Evolutionary conservation across 2,797 vertebrate species (phyloP), one percentile per base, ranked within the genome.

Genomic region (Pampus argenteus): DNA sequence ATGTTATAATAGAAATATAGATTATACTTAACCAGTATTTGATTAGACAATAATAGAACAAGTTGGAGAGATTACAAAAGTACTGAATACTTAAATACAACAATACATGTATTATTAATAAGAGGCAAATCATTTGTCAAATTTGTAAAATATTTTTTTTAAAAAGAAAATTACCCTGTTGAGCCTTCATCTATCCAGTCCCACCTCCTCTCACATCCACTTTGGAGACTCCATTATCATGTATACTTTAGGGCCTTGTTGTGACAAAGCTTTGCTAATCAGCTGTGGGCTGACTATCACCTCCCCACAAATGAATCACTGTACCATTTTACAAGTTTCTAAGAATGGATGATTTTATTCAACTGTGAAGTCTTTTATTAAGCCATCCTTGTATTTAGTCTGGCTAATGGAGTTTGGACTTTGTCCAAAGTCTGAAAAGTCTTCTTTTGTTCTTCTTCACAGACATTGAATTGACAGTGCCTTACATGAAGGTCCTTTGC

Each of bases 231-330:
- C 60, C 67, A 78, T 87, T 82, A 87, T 73, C 58, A 77, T 78
- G 79, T 49, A 49, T 71, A 54, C 70, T 76, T 82, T 55, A 45
- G 58, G 58, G 71, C 60, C 71, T 82, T 87, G 83, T 88, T 82
- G 71, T 86, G 76, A 86, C 71, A 81, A 84, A 88, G 74, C 82
- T 77, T 74, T 61, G 60, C 61, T 85, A 87, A 86, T 88, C 82
- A 78, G 71, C 66, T 74, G 79, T 82, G 79, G 85, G 78, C 66
- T 72, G 71, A 84, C 79, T 72, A 69, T 78, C 81, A 77, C 62
- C 70, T 83, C 62, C 67, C 45, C 61, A 59, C 61, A 79, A 84
- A 87, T 83, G 59, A 86, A 80, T 86, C 82, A 81, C 78, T 58
- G 60, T 52, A 58, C 66, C 69, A 67, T 84, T 86, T 86, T 73